Percentiles rank a stretch among this genome's conserved stretches.
These are phyloP conservation scores for Elanoides forficatus DNA, from an alignment of 2,113 vertebrate species.

Conservation along the genomic window DNA sequence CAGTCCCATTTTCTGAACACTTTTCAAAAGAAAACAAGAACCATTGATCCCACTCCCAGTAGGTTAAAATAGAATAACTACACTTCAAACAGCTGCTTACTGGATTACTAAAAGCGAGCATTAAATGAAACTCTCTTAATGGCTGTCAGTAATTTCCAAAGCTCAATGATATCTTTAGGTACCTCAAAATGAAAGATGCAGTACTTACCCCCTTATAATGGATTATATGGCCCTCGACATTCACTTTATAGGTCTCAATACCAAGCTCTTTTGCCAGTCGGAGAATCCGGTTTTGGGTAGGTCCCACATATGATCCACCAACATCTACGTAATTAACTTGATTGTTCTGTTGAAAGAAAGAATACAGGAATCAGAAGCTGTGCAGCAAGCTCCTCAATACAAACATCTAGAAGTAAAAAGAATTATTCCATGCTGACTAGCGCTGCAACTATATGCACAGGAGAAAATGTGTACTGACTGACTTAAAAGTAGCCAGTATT, in stretches of 20 bases:
- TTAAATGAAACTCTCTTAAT: neutral
- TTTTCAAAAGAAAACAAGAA: neutral
- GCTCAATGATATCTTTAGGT: neutral
- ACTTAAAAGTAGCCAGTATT: neutral
- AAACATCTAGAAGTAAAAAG: neutral
- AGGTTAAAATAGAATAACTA: neutral
- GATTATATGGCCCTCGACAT: constrained; percentile 62
- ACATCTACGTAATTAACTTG: constrained; percentile 79
- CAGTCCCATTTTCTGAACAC: neutral
- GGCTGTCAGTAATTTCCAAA: neutral
- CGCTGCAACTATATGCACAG: neutral
- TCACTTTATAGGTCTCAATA: constrained; percentile 80
- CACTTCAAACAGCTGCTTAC: neutral
- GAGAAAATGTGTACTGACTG: neutral
- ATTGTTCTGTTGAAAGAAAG: constrained; percentile 66
- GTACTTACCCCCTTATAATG: constrained; percentile 74
- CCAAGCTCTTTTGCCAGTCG: constrained; percentile 80
- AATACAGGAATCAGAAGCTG: neutral
- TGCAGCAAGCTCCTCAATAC: neutral
- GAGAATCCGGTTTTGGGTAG: constrained; percentile 83
- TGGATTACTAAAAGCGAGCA: neutral
- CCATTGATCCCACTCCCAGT: neutral
- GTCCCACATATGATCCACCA: constrained; percentile 81
- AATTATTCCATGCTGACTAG: neutral
- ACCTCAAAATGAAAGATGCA: neutral